These are phyloP conservation scores for Phylloscopus trochiloides DNA, from an alignment of 2,113 vertebrate genomes.

Conservation along the genomic window DNA sequence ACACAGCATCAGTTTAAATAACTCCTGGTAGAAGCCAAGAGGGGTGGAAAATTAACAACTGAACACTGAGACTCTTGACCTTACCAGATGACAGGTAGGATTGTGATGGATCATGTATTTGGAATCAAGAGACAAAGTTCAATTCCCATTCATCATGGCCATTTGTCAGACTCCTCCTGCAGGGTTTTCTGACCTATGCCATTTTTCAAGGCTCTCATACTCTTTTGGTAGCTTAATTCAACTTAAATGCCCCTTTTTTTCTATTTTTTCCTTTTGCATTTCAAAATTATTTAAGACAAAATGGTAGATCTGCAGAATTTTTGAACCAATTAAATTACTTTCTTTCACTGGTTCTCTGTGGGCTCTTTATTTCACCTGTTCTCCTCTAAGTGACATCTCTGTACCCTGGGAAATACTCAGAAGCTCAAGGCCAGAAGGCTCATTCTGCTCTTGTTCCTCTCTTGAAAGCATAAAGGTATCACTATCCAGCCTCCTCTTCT, in stretches of 20 bases:
- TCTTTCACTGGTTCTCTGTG: not conserved
- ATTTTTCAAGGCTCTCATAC: not conserved
- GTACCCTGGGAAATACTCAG: not conserved
- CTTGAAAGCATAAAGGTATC: not conserved
- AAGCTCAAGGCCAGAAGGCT: not conserved
- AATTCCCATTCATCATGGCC: rapidly evolving
- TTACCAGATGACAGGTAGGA: not conserved
- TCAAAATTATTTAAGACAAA: not conserved
- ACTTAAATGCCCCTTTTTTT: not conserved
- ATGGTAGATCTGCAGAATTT: not conserved
- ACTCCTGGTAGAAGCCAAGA: not conserved
- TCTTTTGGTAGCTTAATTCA: not conserved
- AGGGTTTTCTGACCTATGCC: not conserved
- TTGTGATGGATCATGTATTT: not conserved
- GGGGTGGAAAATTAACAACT: not conserved
- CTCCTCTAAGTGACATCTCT: not conserved
- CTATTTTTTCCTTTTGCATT: not conserved
- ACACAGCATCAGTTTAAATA: not conserved
- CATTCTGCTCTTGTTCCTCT: not conserved
- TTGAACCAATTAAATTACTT: not conserved
- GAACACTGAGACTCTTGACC: not conserved
- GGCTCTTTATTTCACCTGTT: not conserved
- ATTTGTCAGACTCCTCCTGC: not conserved
- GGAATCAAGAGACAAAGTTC: not conserved
- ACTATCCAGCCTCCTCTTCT: not conserved